Conservation (phyloP, 2,113 vertebrate genomes). For the Poeciliopsis turrubarensis region DNA sequence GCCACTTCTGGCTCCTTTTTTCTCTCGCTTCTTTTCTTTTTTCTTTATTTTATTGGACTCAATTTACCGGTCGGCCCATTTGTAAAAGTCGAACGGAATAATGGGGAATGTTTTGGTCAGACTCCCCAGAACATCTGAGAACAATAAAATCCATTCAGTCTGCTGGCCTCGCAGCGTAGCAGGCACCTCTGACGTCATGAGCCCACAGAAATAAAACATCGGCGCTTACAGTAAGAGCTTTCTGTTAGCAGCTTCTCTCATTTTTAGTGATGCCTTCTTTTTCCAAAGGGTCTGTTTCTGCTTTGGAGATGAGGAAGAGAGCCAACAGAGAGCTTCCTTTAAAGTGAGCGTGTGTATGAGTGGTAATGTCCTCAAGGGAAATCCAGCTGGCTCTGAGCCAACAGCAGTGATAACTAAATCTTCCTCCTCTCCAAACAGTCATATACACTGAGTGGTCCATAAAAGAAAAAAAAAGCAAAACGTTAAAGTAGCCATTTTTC, state of each 20-base stretch:
- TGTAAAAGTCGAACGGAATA: conserved; percentile 48
- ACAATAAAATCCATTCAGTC: conserved; percentile 41
- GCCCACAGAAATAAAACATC: conserved; percentile 32
- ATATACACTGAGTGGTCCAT: conserved; percentile 10
- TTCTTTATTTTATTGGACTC: conserved; percentile 20
- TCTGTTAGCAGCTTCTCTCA: conserved; percentile 39
- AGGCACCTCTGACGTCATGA: conserved; percentile 38
- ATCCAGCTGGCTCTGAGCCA: conserved; percentile 50
- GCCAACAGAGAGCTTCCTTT: conserved; percentile 56
- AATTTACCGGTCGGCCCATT: conserved; percentile 27
- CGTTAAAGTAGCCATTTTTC: conserved; percentile 1
- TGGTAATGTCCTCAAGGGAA: conserved; percentile 31
- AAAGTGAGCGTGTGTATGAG: conserved; percentile 32
- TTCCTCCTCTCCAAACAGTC: conserved; percentile 19
- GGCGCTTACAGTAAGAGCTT: conserved; percentile 41
- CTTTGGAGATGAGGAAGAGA: conserved; percentile 49
- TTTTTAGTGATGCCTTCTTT: conserved; percentile 56
- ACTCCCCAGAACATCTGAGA: conserved; percentile 40
- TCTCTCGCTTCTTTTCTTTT: conserved; percentile 14
- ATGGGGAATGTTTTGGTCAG: conserved; percentile 25
- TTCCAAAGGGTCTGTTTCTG: conserved; percentile 69
- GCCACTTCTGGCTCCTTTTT: conserved; percentile 32
- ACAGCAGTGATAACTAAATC: conserved; percentile 55
- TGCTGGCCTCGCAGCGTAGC: conserved; percentile 39
- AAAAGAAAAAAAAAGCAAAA: conserved; percentile 18